Conservation (phyloP, 2,113 vertebrate species). For the Lates calcarifer region DNA sequence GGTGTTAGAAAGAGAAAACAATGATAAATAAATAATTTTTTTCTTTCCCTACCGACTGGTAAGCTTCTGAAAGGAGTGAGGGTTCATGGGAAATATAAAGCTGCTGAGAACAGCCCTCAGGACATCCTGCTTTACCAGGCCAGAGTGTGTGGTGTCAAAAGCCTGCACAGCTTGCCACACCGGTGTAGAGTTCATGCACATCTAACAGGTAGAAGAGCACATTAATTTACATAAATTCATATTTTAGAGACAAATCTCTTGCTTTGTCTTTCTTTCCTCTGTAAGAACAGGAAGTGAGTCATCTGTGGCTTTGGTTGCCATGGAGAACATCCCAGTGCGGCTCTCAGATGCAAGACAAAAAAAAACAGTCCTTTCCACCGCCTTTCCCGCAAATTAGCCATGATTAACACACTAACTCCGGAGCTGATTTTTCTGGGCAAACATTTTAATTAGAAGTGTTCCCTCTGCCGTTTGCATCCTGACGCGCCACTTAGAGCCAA, state of each 20-base stretch:
- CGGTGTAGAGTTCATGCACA: slow-evolving; percentile 54
- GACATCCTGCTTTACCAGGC: slow-evolving; percentile 83
- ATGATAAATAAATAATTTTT: slow-evolving; percentile 11
- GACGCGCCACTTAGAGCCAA: slow-evolving; percentile 82
- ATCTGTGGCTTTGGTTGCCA: slow-evolving; percentile 72
- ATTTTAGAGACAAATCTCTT: slow-evolving; percentile 18
- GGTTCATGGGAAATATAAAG: slow-evolving; percentile 83
- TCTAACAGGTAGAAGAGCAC: slow-evolving; percentile 43
- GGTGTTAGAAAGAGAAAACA: neutral
- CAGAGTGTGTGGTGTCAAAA: slow-evolving; percentile 78
- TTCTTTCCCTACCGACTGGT: slow-evolving; percentile 68
- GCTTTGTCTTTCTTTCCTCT: slow-evolving; percentile 26
- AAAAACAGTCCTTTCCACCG: slow-evolving; percentile 42
- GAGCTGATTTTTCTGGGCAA: slow-evolving; percentile 85
- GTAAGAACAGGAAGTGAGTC: slow-evolving; percentile 49
- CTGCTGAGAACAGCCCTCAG: slow-evolving; percentile 84
- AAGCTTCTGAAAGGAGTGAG: slow-evolving; percentile 83
- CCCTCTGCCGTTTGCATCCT: slow-evolving; percentile 80
- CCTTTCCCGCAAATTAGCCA: slow-evolving; percentile 79
- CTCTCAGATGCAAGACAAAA: slow-evolving; percentile 36
- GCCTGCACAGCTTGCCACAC: slow-evolving; percentile 81
- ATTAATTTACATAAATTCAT: slow-evolving; percentile 6
- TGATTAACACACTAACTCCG: slow-evolving; percentile 84
- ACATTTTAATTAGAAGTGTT: slow-evolving; percentile 86
- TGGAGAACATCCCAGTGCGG: slow-evolving; percentile 73